Evolutionary conservation across 1,140 invertebrate species (phyloP).

Genomic region (Parapsyche elsis): DNA sequence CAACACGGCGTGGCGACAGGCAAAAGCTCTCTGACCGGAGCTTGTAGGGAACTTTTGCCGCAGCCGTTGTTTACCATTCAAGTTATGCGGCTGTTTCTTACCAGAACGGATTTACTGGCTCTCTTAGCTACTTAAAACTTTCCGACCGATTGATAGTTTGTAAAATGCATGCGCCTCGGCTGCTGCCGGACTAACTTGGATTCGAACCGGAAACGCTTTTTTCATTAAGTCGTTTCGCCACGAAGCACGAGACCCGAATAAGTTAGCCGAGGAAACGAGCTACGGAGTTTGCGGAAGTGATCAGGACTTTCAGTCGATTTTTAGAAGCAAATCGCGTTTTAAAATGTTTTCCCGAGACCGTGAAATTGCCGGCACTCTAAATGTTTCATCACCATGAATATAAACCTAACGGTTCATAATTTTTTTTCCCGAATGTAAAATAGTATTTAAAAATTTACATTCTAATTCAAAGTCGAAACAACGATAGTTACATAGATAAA

Average conservation of each 20-base stretch:
- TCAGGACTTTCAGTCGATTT: background rate
- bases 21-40: constrained; percentile 39
- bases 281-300: too few relatives aligned
- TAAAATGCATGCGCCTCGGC: constrained; percentile 36
- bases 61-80: constrained; percentile 22
- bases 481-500: too few relatives aligned
- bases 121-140: constrained; percentile 46
- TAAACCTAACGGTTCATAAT: too few relatives aligned
- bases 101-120: constrained; percentile 27
- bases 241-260: constrained; percentile 37
- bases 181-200: constrained; percentile 26
- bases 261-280: background rate
- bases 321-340: background rate
- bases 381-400: too few relatives aligned
- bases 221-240: constrained; percentile 45
- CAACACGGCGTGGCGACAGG: constrained; percentile 20
- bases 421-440: too few relatives aligned
- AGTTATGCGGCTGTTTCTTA: constrained; percentile 38
- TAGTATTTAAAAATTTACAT: too few relatives aligned
- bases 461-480: too few relatives aligned
- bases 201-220: constrained; percentile 29
- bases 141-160: constrained; percentile 50
- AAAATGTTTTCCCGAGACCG: background rate
- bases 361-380: too few relatives aligned
- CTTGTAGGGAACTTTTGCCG: constrained; percentile 37